Evolutionary conservation across 2,888 invertebrate genomes (phyloP).

Genomic region (Hymenopus coronatus): DNA sequence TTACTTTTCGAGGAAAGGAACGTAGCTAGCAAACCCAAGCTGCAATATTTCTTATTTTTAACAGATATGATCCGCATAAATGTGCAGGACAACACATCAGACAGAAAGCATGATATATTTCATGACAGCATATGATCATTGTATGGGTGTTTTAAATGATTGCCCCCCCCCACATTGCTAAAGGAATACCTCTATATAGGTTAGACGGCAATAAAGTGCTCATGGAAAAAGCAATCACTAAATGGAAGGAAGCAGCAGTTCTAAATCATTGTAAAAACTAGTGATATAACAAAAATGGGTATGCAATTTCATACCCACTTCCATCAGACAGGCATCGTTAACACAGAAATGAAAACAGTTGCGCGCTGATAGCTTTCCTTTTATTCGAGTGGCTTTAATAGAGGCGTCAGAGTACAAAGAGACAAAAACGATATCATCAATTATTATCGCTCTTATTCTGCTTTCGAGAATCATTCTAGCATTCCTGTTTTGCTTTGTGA

Average conservation of each 20-base stretch:
- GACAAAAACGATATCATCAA: neutral
- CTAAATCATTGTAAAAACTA: neutral
- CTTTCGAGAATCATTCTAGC: neutral
- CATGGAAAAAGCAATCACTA: neutral
- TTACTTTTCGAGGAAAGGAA: too few relatives aligned
- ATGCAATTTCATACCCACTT: neutral
- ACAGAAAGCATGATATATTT: neutral
- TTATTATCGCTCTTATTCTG: neutral
- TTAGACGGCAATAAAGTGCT: neutral
- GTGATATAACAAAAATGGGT: neutral
- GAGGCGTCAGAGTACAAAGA: neutral
- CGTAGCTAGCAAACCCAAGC: too few relatives aligned
- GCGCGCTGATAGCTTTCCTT: neutral
- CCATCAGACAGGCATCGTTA: neutral
- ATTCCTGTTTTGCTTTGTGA: neutral
- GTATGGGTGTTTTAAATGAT: neutral
- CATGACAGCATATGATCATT: neutral
- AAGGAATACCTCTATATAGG: neutral
- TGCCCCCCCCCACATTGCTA: neutral
- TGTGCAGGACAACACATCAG: neutral
- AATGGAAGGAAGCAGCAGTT: neutral
- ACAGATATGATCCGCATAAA: too few relatives aligned
- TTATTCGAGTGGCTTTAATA: neutral
- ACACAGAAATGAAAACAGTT: neutral
- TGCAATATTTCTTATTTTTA: too few relatives aligned